A percentile compares a stretch with the other conserved stretches of the same genome.
These are phyloP conservation scores for Momotus momota DNA, from an alignment of 2,797 vertebrate genomes.

Conservation along the genomic window DNA sequence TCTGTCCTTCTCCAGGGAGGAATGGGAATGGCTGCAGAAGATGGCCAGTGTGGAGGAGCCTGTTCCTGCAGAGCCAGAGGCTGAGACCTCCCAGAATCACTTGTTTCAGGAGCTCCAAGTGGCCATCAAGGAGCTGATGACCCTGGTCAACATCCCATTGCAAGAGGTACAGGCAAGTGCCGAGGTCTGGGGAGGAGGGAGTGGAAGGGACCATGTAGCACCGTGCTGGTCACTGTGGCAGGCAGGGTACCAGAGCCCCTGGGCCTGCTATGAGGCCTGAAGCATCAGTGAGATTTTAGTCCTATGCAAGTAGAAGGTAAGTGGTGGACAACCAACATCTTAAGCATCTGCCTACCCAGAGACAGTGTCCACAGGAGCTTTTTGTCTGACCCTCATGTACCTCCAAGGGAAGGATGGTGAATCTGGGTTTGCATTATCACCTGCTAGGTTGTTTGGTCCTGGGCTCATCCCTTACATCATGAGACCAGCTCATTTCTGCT, in stretches of 20 bases:
- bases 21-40: slow-evolving; percentile 93
- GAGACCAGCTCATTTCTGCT: not conserved
- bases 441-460: not conserved
- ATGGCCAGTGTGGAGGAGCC: slow-evolving; percentile 83
- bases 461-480: not conserved
- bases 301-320: not conserved
- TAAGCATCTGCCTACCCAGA: not conserved
- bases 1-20: slow-evolving; percentile 81
- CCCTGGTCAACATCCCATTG: slow-evolving; percentile 85
- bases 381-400: not conserved
- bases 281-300: not conserved
- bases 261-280: not conserved
- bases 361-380: not conserved
- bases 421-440: not conserved
- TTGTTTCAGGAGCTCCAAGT: slow-evolving; percentile 87
- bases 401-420: not conserved
- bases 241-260: not conserved
- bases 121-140: slow-evolving; percentile 87
- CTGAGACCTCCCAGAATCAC: slow-evolving; percentile 81
- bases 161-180: slow-evolving; percentile 82
- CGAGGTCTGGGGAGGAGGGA: not conserved
- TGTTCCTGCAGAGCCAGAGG: slow-evolving; percentile 74
- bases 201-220: not conserved
- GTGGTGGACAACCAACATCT: not conserved
- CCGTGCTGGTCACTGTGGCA: not conserved